Evolutionary conservation across 2,113 vertebrate species (phyloP).

Genomic region (Todiramphus chloris): DNA sequence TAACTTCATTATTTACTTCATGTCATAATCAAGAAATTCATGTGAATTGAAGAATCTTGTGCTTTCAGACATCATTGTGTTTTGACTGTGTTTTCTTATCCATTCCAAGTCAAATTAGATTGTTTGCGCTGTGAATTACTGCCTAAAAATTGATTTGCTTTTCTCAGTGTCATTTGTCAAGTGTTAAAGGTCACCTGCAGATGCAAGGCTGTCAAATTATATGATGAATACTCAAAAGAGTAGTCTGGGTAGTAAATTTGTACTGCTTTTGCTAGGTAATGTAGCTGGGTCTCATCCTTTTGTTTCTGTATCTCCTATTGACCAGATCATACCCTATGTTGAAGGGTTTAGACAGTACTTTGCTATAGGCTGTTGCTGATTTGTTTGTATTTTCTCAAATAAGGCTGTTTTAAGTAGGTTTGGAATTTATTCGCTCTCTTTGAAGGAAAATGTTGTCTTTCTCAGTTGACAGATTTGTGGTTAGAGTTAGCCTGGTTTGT

Average conservation of each 20-base stretch:
- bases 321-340: background rate
- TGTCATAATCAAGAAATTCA: background rate
- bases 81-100: slow-evolving; percentile 4
- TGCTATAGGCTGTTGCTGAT: background rate
- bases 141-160: background rate
- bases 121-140: background rate
- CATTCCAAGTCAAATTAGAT: background rate
- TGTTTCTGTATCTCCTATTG: background rate
- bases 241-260: background rate
- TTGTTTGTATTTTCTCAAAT: background rate
- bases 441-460: background rate
- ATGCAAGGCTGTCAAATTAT: background rate
- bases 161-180: slow-evolving; percentile 8
- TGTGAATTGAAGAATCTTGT: background rate
- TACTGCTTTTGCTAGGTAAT: background rate
- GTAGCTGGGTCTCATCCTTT: background rate
- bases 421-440: background rate
- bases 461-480: background rate
- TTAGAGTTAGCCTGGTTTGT: background rate
- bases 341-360: background rate
- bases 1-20: background rate
- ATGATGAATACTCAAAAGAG: background rate
- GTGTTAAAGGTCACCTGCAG: slow-evolving; percentile 25
- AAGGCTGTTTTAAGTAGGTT: background rate
- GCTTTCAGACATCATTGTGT: background rate